Base-by-base conservation (phyloP, 2,888 invertebrate species). In the Drosophila falleni region DNA sequence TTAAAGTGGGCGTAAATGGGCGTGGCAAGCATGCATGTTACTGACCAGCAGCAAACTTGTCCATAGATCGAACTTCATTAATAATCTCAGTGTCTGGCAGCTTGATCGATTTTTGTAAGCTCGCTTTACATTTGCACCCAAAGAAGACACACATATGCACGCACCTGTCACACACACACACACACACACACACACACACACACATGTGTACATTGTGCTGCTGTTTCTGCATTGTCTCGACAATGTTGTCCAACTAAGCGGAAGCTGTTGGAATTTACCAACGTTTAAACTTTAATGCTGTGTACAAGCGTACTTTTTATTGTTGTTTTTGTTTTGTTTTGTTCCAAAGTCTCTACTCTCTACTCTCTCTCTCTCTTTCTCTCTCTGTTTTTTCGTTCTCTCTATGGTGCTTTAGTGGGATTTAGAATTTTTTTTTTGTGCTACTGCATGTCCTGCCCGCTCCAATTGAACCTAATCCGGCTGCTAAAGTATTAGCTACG, bases 401-500 rank as follows among this genome's bases (percentile, higher is more conserved):
- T 31, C 26, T 33, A 9, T 9, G 62, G 33, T 73, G 54, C 64
- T 31, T 64, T 66, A 53, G 69, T 71, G 67, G 63, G 67, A 71
- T 66, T 74, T 82, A 53, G 63, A 68, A 64, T 53, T 53, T 31
- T 44, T 29, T 44, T 35, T 56, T 51, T 33, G 26, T 54, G 35
- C 62, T 51, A 53, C 56, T 41, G 31, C 50, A 44, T 46, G 55
- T 49, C 49, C 60, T 53, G 72, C 80, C 79, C 73, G 77, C 74
- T 83, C 74, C 85, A 88, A 86, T 89, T 87, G 89, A 88, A 84
- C 86, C 86, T 86, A 87, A 87, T 87, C 89, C 87, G 78, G 81
- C 88, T 83, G 89, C 81, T 87, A 86, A 87, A 81, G 89, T 83
- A 86, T 87, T 81, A 89, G 89, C 89, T 86, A 77, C 87, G 85